phyloP scores from a whole-genome alignment of 2,113 vertebrate species.

The Elephantulus edwardii region DNA sequence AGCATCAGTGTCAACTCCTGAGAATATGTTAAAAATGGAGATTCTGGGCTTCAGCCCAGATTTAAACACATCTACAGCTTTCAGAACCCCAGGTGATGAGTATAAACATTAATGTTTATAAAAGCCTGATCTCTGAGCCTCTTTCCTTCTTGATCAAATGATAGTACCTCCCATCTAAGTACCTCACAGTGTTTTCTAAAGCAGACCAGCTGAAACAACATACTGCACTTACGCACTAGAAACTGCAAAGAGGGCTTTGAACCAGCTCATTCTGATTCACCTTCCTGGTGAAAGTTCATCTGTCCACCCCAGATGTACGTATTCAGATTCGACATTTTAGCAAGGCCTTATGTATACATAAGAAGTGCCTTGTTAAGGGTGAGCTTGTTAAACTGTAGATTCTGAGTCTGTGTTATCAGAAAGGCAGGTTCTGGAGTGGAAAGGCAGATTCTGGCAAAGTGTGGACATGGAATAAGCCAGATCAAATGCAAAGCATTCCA shows the following conservation, averaged over 20 bases:
- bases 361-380: too few relatives aligned
- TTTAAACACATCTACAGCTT: neutral
- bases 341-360: too few relatives aligned
- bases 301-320: too few relatives aligned
- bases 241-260: neutral
- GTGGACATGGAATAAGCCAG: neutral
- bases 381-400: too few relatives aligned
- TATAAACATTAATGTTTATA: neutral
- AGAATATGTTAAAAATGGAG: slow-evolving; percentile 3
- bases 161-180: neutral
- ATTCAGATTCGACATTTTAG: too few relatives aligned
- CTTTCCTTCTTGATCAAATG: neutral
- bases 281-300: too few relatives aligned
- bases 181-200: neutral
- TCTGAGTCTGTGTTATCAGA: neutral
- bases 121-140: neutral
- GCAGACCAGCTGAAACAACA: neutral
- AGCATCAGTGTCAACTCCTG: neutral
- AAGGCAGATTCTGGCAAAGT: neutral
- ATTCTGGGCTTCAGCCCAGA: neutral
- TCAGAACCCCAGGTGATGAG: neutral
- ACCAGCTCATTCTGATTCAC: too few relatives aligned
- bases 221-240: neutral
- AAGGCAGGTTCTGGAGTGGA: neutral
- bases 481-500: neutral